Base-by-base conservation (phyloP, 2,113 vertebrate genomes). In the Paedocypris sp. region DNA sequence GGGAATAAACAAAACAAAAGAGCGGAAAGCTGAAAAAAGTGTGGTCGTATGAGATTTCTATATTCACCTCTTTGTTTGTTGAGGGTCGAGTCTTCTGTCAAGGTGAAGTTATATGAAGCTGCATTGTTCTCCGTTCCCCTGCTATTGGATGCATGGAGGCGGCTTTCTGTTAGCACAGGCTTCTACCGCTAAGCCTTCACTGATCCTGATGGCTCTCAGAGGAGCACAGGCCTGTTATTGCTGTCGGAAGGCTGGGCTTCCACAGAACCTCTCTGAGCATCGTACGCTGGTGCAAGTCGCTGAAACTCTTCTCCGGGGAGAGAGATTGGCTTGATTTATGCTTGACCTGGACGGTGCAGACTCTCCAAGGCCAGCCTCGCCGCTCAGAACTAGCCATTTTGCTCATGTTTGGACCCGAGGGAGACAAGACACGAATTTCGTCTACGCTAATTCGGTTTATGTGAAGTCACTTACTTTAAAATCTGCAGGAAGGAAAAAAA, bases 291-390 rank as follows among this genome's bases (percentile, higher is more conserved):
- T 81, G 80, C 77, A 79, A 46, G 62, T 64, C 71, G 74, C 65
- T 74, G 75, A 74, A 77, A 75, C 70, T 52, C 75, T 71, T 75
- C 82, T 78, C 80, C 42, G 32, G 82, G 80, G 80, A 71, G 73
- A 75, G 67, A 80, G 74, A 79, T 80, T 70, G 75, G 70, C 77
- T 78, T 80, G 79, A 84, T 82, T 84, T 83, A 80, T 78, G 73
- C 74, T 76, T 66, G 25, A 60, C 73, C 77, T 47, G 59, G 77
- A 69, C 68, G 58, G 62, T 72, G 72, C 70, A 79, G 70, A 73
- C 70, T 81, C 79, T 80, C 78, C 80, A 75, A 72, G 70, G 82
- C 75, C 76, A 68, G 51, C 70, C 64, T 46, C 19, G 6, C 26
- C 13, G 13, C 74, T 74, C 65, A 67, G 73, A 70, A 67, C 72